These are phyloP conservation scores for Aulostomus chinensis DNA, from an alignment of 2,797 vertebrate genomes.

Conservation along the genomic window DNA sequence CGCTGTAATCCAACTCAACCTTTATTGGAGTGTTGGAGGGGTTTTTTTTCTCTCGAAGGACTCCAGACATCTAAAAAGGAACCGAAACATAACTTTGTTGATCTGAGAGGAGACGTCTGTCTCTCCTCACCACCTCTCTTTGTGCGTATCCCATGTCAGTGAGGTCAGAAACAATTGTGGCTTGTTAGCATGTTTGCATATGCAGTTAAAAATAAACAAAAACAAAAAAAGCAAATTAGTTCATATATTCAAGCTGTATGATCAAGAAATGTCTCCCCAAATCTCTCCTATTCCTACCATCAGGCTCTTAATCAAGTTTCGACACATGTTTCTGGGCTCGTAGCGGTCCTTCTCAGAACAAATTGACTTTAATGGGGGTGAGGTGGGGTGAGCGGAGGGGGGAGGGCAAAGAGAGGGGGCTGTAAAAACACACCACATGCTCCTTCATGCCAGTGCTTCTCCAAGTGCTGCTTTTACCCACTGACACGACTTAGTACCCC, in stretches of 20 bases:
- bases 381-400: constrained; percentile 45
- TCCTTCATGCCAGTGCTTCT: constrained; percentile 24
- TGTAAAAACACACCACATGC: constrained; percentile 65
- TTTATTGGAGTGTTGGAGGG: constrained; percentile 51
- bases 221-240: too few relatives aligned
- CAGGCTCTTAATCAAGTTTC: constrained; percentile 29
- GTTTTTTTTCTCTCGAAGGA: constrained; percentile 44
- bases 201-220: background rate
- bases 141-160: constrained; percentile 1
- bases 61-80: constrained; percentile 51
- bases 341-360: constrained; percentile 55
- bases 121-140: constrained; percentile 6
- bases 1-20: constrained; percentile 52
- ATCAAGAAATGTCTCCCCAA: too few relatives aligned
- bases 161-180: constrained; percentile 11
- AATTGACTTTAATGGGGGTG: constrained; percentile 73
- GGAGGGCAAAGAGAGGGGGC: constrained; percentile 7
- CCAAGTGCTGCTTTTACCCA: background rate
- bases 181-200: constrained; percentile 6
- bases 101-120: constrained; percentile 10
- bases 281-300: too few relatives aligned
- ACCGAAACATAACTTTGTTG: constrained; percentile 22
- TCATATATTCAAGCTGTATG: constrained; percentile 4
- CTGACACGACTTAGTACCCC: background rate
- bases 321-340: constrained; percentile 54